Evolutionary conservation across 2,113 vertebrate genomes (phyloP), one percentile per base, ranked within the genome.

Genomic region (Sarotherodon lohbergeri): DNA sequence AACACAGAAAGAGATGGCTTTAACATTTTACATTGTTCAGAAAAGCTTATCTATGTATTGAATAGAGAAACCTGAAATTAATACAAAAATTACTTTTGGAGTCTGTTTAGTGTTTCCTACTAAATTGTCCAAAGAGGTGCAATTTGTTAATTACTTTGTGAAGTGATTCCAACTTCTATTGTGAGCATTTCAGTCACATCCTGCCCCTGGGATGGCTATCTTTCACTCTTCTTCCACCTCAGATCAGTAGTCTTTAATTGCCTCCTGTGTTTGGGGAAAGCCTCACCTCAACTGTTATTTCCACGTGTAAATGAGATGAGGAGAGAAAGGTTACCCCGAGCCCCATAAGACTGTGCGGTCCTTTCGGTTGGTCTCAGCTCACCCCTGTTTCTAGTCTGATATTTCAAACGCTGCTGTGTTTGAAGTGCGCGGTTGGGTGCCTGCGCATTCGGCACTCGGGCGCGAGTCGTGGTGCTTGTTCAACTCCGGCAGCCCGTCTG

Each of bases 371-470:
- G 88, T 86, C 88, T 80, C 63, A 5, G 82, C 88, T 88, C 90
- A 92, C 85, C 91, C 85, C 93, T 88, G 91, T 90, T 68, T 89
- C 83, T 50, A 73, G 87, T 83, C 87, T 91, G 93, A 93, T 93
- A 93, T 94, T 94, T 93, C 94, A 95, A 93, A 95, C 92, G 90
- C 83, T 78, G 94, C 88, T 55, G 80, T 95, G 94, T 95, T 96
- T 95, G 94, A 94, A 95, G 94, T 94, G 93, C 91, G 94, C 92
- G 91, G 93, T 94, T 94, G 94, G 95, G 90, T 92, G 95, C 95
- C 93, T 82, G 61, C 68, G 86, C 92, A 84, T 90, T 89, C 71
- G 57, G 86, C 87, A 66, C 85, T 86, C 83, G 41, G 86, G 85
- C 80, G 63, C 84, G 87, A 89, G 83, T 91, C 83, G 78, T n/a